phyloP scores from a whole-genome alignment of 1,140 invertebrate genomes.

The Chionoecetes opilio region DNA sequence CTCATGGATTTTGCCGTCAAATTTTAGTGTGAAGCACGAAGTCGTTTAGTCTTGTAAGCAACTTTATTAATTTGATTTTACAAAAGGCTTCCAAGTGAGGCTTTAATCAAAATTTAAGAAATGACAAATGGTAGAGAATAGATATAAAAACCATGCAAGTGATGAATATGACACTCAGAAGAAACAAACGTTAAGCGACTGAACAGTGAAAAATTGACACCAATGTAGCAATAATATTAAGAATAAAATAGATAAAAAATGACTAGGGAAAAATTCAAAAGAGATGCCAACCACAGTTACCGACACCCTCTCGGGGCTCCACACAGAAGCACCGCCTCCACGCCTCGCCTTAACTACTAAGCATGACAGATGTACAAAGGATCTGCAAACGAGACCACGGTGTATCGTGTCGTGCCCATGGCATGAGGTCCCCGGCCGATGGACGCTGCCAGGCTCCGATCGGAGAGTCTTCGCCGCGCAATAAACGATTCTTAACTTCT shows the following conservation, averaged over 20 bases:
- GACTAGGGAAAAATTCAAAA: constrained; percentile 74
- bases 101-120: constrained; percentile 57
- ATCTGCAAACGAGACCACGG: not conserved
- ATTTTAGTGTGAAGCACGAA: constrained; percentile 79
- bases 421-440: not conserved
- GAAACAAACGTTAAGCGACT: constrained; percentile 75
- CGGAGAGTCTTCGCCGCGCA: not conserved
- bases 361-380: constrained; percentile 29
- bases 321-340: constrained; percentile 27
- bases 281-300: constrained; percentile 75
- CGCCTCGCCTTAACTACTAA: not conserved
- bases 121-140: constrained; percentile 65
- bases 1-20: constrained; percentile 77
- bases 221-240: constrained; percentile 77
- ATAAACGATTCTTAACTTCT: constrained; percentile 11
- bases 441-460: not conserved
- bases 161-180: constrained; percentile 76
- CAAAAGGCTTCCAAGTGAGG: constrained; percentile 63
- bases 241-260: constrained; percentile 72
- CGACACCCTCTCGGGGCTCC: constrained; percentile 52
- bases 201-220: constrained; percentile 77
- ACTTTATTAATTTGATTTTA: constrained; percentile 48
- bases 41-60: constrained; percentile 60
- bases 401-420: not conserved
- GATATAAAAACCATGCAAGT: constrained; percentile 74